Conservation (phyloP, 2,113 vertebrate species). For the Brienomyrus longianalis region DNA sequence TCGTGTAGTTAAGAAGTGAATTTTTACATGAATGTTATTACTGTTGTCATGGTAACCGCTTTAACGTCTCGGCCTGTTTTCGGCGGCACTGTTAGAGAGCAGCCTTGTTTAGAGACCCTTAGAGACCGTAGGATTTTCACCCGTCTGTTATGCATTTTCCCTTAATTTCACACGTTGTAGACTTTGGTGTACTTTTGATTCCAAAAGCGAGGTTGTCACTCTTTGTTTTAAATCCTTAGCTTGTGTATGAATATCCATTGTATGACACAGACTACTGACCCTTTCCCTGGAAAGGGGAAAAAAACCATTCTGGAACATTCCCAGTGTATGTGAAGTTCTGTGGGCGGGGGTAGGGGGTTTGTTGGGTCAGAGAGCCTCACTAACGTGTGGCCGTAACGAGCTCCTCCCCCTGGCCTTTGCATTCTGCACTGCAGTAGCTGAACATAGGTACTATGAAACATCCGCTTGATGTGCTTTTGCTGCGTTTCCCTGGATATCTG, state of each 20-base stretch:
- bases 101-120: background rate
- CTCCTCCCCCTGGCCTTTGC: background rate
- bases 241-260: background rate
- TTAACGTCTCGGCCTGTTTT: background rate
- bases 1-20: background rate
- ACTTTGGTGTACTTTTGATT: background rate
- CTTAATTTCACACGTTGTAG: background rate
- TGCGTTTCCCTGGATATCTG: background rate
- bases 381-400: background rate
- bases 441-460: background rate
- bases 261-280: background rate
- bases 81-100: background rate
- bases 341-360: background rate
- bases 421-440: background rate
- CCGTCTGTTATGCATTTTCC: background rate
- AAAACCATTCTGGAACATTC: constrained; percentile 17
- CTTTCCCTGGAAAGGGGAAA: background rate
- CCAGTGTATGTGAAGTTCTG: constrained; percentile 3
- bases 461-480: background rate
- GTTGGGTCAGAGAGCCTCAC: background rate
- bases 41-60: background rate
- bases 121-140: background rate
- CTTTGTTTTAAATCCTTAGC: background rate
- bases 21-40: background rate
- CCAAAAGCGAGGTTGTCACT: background rate